Evolutionary conservation across 1,140 invertebrate genomes (phyloP).

Genomic region (Hyposmocoma kahamanoa): DNA sequence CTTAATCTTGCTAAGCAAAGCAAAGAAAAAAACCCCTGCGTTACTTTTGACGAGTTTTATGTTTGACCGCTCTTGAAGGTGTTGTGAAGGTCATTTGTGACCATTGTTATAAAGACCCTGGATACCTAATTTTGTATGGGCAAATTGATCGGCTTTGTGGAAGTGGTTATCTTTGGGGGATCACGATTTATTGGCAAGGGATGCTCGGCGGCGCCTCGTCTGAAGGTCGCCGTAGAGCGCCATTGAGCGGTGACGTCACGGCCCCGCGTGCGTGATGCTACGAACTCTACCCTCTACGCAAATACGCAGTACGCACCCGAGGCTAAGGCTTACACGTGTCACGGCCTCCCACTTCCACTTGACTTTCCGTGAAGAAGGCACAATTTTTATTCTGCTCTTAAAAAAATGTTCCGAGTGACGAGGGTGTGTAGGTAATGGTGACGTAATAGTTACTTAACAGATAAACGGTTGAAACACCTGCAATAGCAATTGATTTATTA

Average conservation of each 20-base stretch:
- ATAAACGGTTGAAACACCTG: not conserved
- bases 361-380: slow-evolving; percentile 28
- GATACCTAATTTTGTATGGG: no score
- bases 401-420: not conserved
- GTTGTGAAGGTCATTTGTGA: not conserved
- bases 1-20: no score
- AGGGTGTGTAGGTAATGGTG: not conserved
- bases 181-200: not conserved
- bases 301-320: slow-evolving; percentile 24
- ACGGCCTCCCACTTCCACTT: slow-evolving; percentile 36
- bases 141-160: not conserved
- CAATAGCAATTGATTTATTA: not conserved
- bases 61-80: not conserved
- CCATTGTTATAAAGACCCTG: not conserved
- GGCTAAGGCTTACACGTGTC: slow-evolving; percentile 31
- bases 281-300: slow-evolving; percentile 14
- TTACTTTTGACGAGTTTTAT: no score
- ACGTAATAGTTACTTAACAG: not conserved
- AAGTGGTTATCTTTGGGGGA: not conserved
- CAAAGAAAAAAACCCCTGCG: no score
- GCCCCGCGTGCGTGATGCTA: slow-evolving; percentile 27
- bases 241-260: slow-evolving; percentile 12
- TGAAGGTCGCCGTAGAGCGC: not conserved
- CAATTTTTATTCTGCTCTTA: not conserved
- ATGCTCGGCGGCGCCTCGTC: not conserved